These are phyloP conservation scores for Mormyrops boulengeri DNA, from an alignment of 2,797 vertebrate species.

Conservation along the genomic window DNA sequence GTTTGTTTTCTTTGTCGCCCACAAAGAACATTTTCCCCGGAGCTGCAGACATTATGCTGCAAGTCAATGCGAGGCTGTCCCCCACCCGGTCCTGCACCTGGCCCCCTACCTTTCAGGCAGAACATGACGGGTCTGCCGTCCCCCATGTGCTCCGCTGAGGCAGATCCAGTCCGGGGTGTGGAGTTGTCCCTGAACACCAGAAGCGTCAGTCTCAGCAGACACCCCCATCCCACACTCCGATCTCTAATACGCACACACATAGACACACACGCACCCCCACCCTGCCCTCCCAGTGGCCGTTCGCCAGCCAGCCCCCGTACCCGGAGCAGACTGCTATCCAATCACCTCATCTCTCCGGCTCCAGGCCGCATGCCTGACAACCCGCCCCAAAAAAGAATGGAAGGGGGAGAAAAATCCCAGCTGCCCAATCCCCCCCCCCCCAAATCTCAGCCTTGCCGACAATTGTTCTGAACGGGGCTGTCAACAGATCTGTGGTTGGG, in stretches of 20 bases:
- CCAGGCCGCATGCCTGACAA: constrained; percentile 28
- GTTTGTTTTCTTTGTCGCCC: constrained; percentile 49
- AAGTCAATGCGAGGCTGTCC: background rate
- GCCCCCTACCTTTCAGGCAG: constrained; percentile 83
- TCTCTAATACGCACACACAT: constrained; percentile 22
- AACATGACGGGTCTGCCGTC: constrained; percentile 65
- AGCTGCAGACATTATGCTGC: background rate
- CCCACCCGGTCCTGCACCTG: background rate
- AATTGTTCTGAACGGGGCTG: constrained; percentile 29
- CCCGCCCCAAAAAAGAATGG: constrained; percentile 11
- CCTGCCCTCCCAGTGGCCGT: constrained; percentile 43
- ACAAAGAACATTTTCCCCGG: background rate
- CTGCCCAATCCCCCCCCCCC: constrained; percentile 18
- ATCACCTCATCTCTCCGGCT: constrained; percentile 42
- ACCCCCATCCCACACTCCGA: constrained; percentile 37
- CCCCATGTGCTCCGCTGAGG: constrained; percentile 28
- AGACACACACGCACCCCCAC: constrained; percentile 22
- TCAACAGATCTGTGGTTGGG: constrained; percentile 59
- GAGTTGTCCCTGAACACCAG: background rate
- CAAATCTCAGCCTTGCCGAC: constrained; percentile 6
- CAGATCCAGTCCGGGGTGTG: background rate
- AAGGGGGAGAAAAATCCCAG: background rate
- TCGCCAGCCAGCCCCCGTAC: constrained; percentile 51
- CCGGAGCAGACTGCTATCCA: constrained; percentile 64
- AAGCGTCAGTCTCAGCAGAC: constrained; percentile 40